Percentiles rank a stretch among this genome's conserved stretches.
These are phyloP conservation scores for Aspidiotus destructor DNA, from an alignment of 2,888 invertebrate species.

Conservation along the genomic window DNA sequence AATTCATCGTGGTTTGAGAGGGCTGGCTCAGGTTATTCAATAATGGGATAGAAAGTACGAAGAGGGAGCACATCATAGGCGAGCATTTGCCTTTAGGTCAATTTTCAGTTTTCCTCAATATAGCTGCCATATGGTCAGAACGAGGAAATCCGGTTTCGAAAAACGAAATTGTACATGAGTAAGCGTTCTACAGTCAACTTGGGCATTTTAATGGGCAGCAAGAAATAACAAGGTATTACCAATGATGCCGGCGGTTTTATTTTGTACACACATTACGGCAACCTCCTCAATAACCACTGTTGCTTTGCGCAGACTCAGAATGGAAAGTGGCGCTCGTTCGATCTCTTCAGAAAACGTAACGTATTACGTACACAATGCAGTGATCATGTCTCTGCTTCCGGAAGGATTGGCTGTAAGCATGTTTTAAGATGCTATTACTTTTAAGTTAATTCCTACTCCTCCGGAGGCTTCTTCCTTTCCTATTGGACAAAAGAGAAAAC, in stretches of 20 bases:
- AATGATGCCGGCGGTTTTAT: neutral
- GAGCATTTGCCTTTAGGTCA: conserved; percentile 19
- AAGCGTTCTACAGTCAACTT: neutral
- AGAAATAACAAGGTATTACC: neutral
- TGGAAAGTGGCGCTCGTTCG: neutral
- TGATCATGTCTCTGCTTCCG: conserved; percentile 1
- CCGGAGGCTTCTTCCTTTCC: neutral
- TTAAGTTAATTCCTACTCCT: neutral
- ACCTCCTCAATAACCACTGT: neutral
- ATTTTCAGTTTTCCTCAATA: neutral
- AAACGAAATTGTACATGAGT: neutral
- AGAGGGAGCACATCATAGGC: conserved; percentile 17
- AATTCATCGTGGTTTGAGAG: conserved; percentile 8
- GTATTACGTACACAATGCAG: neutral
- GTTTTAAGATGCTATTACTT: neutral
- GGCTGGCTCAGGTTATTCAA: conserved; percentile 15
- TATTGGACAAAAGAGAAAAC: conserved; percentile 1
- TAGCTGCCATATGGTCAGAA: neutral
- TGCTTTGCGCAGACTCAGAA: neutral
- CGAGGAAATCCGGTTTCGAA: neutral
- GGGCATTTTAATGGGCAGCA: neutral
- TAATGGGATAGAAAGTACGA: conserved; percentile 22
- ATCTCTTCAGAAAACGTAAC: neutral
- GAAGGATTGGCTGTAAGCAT: conserved; percentile 1
- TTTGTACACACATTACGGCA: neutral